Evolutionary conservation across 2,113 vertebrate species (phyloP), one percentile per base, ranked within the genome.

Genomic region (Epinephelus moara): DNA sequence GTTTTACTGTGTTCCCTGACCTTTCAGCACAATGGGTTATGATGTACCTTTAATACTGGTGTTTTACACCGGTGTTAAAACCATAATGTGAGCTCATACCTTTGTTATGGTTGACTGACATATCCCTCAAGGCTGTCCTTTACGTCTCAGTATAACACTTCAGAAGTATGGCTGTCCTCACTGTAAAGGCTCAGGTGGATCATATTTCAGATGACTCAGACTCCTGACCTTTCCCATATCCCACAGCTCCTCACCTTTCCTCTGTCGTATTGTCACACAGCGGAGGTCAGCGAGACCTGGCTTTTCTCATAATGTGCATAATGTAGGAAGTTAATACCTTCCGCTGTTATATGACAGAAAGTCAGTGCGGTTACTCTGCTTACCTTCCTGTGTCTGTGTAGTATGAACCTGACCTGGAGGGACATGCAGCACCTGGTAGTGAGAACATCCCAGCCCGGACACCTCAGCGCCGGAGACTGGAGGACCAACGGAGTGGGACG

Each of bases 371-470:
- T 75, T 70, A 5, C 69, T 40, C 49, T 78, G 18, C 52, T 84
- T 61, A 77, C n/a, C 33, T 68, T 60, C 60, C 71, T 76, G 49
- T 64, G 4, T 76, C 47, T 73, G 17, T 56, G 6, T 87, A 99
- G 98, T 83, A 97, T 96, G 93, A 99, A 98, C 91, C 95, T 99
- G 87, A 99, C 98, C 0, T 99, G 98, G 98, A 96, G 98, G 53
- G 98, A 99, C 93, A 99, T 99, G 98, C 98, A 99, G 94, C 98
- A 99, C 78, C 92, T 99, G 62, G 98, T 99, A 60, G 97, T 99
- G 30, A 96, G 94, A 90, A 98, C 97, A 0, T 97, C 98, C 0
- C 96, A 93, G 84, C 98, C 98, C 0, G 95, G 95, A 13, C 96
- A 96, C 88, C 97, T 99, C 85, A 97, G 96, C 0, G 96, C 98